Evolutionary conservation across 92 coral and sea anemone species (phyloP), one percentile per base, ranked within the genome.

Genomic region (Isaurus tuberculatus): DNA sequence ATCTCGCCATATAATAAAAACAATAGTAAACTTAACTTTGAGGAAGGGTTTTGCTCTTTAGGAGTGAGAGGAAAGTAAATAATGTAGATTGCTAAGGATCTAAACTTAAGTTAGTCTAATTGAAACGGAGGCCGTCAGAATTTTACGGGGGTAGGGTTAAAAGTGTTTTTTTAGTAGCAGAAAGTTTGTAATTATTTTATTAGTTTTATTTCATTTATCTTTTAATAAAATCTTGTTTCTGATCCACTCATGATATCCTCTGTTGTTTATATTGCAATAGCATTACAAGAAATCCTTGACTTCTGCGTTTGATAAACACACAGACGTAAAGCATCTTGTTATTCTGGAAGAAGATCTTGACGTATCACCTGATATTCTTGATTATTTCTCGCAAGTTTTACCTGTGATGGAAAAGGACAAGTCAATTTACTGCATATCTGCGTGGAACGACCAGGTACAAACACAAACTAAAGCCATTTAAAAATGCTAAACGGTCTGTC

Each of bases 401-500:
- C 91, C 91, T 26, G 91, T 88, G 48, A 57, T 84, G 70, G 85
- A 88, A 67, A 88, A 78, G 32, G 91, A 88, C 57, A 86, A 88
- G 27, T 83, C 88, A 40, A 29, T 88, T 44, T 88, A 88, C 20
- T 88, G 91, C 32, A 68, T 88, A 60, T 88, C 91, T 32, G 91
- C 91, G 20, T 88, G 91, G 91, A 88, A 88, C 28, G 91, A 88
- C 27, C 91, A 88, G 88, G 91, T 85, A 74, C 30, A 17, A 19
- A 55, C 14, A 2, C 16, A 17, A 53, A 53, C 15, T 7, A 0
- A 22, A 55, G 20, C 17, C 17, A 2, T 22, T 1, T 6, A 55
- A 19, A 17, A 1, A 55, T 55, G 63, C 25, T 9, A 44, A 44
- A 8, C 15, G 51, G 51, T 44, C 51, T 44, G 11, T 44, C 8